Percentiles rank a stretch among this genome's conserved stretches.
Evolutionary conservation across 2,888 invertebrate genomes (phyloP).

Genomic region (Ennomos fuscantarius): DNA sequence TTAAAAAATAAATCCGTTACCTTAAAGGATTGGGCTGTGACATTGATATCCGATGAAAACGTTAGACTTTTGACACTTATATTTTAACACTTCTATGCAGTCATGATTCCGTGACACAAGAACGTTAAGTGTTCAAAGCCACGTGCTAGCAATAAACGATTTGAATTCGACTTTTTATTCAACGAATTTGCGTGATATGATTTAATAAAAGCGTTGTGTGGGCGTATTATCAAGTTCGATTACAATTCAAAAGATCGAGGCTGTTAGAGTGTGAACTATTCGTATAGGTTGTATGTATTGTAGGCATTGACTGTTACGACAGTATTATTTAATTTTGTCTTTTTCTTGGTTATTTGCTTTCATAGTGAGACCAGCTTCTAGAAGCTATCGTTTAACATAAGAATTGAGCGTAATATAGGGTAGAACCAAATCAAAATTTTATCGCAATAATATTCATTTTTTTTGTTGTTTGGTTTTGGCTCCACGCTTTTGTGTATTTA

Average conservation of each 20-base stretch:
- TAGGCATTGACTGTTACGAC: too few species aligned
- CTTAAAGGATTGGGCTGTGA: constrained; percentile 22
- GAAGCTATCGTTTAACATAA: too few species aligned
- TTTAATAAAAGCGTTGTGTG: constrained; percentile 35
- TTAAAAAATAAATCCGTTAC: too few species aligned
- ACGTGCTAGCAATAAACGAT: constrained; percentile 37
- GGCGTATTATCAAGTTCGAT: constrained; percentile 39
- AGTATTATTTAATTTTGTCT: too few species aligned
- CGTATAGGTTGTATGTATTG: constrained; percentile 8
- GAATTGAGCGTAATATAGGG: too few species aligned
- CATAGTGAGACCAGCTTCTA: too few species aligned
- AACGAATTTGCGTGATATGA: constrained; percentile 40
- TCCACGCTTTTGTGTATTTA: too few species aligned
- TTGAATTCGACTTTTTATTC: constrained; percentile 36
- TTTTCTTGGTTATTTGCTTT: too few species aligned
- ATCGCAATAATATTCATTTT: too few species aligned
- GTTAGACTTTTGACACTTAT: constrained; percentile 7
- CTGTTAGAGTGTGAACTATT: constrained; percentile 31
- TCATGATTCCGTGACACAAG: constrained; percentile 35
- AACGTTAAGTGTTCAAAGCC: constrained; percentile 20
- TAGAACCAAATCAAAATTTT: too few species aligned
- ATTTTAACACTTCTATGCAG: constrained; percentile 16
- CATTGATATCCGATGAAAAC: constrained; percentile 36
- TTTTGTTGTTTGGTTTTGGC: too few species aligned
- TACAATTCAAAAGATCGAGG: constrained; percentile 32